Conservation (phyloP, 2,113 vertebrate genomes). For the Prunella himalayana region DNA sequence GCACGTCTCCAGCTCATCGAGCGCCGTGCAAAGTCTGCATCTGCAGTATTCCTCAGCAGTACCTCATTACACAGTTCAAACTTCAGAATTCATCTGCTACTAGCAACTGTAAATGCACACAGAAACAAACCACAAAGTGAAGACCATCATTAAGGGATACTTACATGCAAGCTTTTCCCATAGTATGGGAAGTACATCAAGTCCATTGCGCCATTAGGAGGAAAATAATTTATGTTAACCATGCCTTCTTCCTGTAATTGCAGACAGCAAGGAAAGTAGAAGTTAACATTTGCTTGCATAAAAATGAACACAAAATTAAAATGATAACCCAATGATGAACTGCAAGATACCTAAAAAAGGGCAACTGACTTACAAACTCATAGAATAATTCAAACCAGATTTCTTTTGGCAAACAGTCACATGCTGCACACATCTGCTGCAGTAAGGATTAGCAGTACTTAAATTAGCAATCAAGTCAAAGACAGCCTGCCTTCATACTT, state of each 20-base stretch:
- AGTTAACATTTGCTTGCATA: neutral
- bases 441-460: neutral
- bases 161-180: constrained; percentile 91
- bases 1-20: neutral
- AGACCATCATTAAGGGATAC: constrained; percentile 55
- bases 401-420: neutral
- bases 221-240: constrained; percentile 79
- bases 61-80: neutral
- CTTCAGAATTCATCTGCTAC: neutral
- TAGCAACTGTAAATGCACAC: neutral
- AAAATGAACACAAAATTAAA: neutral
- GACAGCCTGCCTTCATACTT: neutral
- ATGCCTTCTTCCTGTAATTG: constrained; percentile 70
- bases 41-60: neutral
- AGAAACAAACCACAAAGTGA: neutral
- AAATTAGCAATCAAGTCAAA: neutral
- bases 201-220: constrained; percentile 79
- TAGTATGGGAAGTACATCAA: constrained; percentile 97
- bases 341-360: neutral
- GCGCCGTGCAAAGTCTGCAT: neutral
- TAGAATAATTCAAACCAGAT: neutral
- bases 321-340: neutral
- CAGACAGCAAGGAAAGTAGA: constrained; percentile 22
- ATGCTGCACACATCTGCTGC: neutral
- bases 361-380: neutral